A percentile compares a stretch with the other conserved stretches of the same genome.
Evolutionary conservation across 64 coral and sea anemone genomes (phyloP).

Genomic region (Trachythela sp.): DNA sequence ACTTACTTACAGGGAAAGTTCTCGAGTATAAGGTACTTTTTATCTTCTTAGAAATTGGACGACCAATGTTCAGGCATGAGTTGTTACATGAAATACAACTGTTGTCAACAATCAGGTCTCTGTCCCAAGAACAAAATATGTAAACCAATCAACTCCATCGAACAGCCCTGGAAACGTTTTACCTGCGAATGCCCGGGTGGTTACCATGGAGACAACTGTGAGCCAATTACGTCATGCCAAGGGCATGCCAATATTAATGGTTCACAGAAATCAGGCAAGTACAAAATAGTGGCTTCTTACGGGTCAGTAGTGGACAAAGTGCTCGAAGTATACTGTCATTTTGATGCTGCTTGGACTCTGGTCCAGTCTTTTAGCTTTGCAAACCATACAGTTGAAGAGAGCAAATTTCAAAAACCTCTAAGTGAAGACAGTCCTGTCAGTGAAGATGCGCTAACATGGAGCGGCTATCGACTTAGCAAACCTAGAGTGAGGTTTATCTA

Average conservation of each 20-base stretch:
- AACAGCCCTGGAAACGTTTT: not conserved
- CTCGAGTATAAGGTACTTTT: no score
- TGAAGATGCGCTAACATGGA: not conserved
- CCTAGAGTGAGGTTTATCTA: not conserved
- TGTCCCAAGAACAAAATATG: not conserved
- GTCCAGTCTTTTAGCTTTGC: not conserved
- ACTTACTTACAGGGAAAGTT: no score
- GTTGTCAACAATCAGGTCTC: not conserved
- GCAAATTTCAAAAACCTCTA: not conserved
- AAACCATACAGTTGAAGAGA: not conserved
- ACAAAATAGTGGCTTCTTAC: not conserved
- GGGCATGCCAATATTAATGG: no score
- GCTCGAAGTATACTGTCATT: not conserved
- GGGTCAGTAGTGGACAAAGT: no score
- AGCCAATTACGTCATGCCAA: not conserved
- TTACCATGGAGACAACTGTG: not conserved
- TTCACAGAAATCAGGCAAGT: no score
- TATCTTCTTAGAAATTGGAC: not conserved
- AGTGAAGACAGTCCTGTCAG: not conserved
- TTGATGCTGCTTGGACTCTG: not conserved
- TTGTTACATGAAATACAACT: not conserved
- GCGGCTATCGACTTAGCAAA: not conserved
- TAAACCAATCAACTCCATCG: not conserved
- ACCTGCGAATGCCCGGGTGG: not conserved
- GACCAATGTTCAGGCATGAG: not conserved